A percentile compares a stretch with the other conserved stretches of the same genome.
Conservation (phyloP, 2,113 vertebrate species). For the Apus apus region DNA sequence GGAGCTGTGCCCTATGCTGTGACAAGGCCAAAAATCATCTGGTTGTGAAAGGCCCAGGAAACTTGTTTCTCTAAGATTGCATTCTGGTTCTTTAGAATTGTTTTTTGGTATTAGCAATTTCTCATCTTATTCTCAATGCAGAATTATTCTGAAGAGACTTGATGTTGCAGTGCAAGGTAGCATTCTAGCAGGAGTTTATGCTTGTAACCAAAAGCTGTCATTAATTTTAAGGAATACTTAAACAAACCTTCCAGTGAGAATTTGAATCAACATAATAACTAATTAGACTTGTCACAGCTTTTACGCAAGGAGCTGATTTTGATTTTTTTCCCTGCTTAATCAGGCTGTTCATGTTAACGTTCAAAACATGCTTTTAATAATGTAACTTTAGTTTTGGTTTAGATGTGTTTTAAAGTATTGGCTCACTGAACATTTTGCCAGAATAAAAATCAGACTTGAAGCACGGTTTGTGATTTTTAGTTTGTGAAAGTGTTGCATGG, state of each 20-base stretch:
- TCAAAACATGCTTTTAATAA: background rate
- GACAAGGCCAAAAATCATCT: constrained; percentile 1
- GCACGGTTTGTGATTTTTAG: background rate
- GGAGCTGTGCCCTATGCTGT: constrained; percentile 28
- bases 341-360: background rate
- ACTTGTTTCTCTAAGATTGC: background rate
- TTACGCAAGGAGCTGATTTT: background rate
- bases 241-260: background rate
- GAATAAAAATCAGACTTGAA: background rate
- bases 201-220: background rate
- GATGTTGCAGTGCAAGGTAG: background rate
- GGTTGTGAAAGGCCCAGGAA: background rate
- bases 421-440: background rate
- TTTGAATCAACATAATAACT: background rate
- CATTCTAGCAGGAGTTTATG: background rate
- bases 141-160: background rate
- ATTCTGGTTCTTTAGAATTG: background rate
- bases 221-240: background rate
- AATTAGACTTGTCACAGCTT: background rate
- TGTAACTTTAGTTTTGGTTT: background rate
- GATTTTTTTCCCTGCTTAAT: background rate
- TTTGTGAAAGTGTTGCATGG: background rate
- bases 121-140: background rate
- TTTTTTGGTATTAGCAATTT: background rate
- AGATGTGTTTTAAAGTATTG: background rate